Evolutionary conservation across 2,797 vertebrate genomes (phyloP), one percentile per base, ranked within the genome.

Genomic region (Emys orbicularis): DNA sequence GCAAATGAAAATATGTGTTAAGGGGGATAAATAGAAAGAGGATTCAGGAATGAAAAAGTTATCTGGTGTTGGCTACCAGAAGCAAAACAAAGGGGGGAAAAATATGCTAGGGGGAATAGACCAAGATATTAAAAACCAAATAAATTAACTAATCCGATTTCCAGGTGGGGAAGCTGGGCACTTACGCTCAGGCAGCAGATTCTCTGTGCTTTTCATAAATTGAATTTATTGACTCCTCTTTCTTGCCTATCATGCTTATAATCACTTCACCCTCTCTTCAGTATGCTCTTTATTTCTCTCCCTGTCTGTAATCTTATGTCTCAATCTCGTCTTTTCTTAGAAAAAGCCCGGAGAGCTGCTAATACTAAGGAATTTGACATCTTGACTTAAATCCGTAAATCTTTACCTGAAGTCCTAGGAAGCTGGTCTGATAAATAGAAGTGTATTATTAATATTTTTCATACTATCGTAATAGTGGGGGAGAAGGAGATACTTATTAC

Each of bases 121-220:
- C 84, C 82, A 92, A 97, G 84, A 94, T 76, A 96, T 94, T 90
- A 94, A 95, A 95, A 96, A 95, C 41, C 95, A 93, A 95, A 91
- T 92, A 87, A 97, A 85, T 92, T 89, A 88, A 95, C 92, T 88
- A 94, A 96, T 97, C 95, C 88, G 88, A 96, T 97, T 96, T 98
- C 84, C 94, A 92, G 96, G 93, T 81, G 12, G 81, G 88, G 88
- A 74, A 87, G 83, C 88, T 49, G 79, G 81, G 88, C 91, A 79
- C 93, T 76, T 59, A 92, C 89, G 81, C 86, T 54, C 15, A 15
- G 83, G 87, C 95, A 76, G 27, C 93, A 81, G 91, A 87, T 50
- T 80, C 96, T 95, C 96, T 96, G 92, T 97, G 96, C 90, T 95
- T 95, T 97, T 97, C 95, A 74, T 93, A 98, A 97, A 98, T 97